phyloP scores from a whole-genome alignment of 2,797 vertebrate genomes.

The Semotilus atromaculatus region DNA sequence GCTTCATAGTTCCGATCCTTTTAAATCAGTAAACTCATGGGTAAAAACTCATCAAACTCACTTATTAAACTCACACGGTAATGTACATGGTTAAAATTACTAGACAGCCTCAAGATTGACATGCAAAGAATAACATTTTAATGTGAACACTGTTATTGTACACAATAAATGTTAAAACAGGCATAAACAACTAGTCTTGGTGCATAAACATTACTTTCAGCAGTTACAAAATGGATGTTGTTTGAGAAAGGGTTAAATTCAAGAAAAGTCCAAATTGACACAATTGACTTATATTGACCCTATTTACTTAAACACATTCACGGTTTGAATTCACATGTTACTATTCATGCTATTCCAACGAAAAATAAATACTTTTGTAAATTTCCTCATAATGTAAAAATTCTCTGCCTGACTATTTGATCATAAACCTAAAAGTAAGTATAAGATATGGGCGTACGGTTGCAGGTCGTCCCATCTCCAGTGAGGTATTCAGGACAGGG shows the following conservation, averaged over 20 bases:
- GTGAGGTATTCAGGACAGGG: constrained; percentile 80
- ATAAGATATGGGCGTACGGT: constrained; percentile 66
- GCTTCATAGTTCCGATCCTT: background rate
- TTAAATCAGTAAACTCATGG: background rate
- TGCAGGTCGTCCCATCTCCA: constrained; percentile 84
- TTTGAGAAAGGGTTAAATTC: background rate
- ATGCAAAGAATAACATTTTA: background rate
- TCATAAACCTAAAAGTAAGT: background rate
- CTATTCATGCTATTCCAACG: background rate
- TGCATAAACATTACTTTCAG: background rate
- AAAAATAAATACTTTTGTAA: background rate
- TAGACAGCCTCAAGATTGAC: background rate
- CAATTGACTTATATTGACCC: background rate
- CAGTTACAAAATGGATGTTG: background rate
- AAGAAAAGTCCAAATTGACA: background rate
- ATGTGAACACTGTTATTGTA: background rate
- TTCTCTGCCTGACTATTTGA: background rate
- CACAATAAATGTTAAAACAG: background rate
- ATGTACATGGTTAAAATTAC: background rate
- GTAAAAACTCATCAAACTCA: background rate
- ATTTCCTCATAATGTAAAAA: background rate
- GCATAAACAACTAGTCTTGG: background rate
- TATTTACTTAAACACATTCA: background rate
- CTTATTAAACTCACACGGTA: background rate
- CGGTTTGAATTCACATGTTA: background rate